phyloP scores from a whole-genome alignment of 2,888 invertebrate species.

The Chymomyza amoena region DNA sequence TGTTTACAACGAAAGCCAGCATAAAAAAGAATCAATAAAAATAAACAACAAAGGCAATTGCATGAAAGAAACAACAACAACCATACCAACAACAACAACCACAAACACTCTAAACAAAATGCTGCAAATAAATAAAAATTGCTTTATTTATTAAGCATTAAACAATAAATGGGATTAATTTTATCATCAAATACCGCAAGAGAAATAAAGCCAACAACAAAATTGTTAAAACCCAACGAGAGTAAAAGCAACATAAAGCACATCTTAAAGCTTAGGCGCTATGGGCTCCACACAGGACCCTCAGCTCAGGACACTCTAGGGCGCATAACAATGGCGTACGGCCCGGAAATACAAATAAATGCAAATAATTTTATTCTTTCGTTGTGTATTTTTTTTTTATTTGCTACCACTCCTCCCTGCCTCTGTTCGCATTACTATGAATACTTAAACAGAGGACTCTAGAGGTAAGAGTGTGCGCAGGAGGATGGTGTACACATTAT shows the following conservation, averaged over 20 bases:
- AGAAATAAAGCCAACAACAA: background rate
- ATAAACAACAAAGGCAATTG: constrained; percentile 30
- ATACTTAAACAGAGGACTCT: constrained; percentile 16
- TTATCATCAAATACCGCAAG: constrained; percentile 43
- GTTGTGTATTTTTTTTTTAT: constrained; percentile 4
- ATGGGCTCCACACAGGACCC: constrained; percentile 4
- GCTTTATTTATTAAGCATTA: constrained; percentile 72
- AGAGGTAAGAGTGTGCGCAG: background rate
- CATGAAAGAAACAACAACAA: constrained; percentile 15
- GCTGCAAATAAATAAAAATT: constrained; percentile 68
- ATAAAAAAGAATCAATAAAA: constrained; percentile 28
- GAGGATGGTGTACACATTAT: constrained; percentile 17
- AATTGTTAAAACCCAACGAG: background rate
- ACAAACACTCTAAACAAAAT: constrained; percentile 39
- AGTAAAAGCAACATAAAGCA: background rate
- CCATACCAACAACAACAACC: constrained; percentile 15
- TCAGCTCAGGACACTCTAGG: constrained; percentile 3
- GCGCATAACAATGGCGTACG: constrained; percentile 43
- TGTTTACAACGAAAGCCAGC: constrained; percentile 40
- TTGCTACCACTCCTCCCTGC: background rate
- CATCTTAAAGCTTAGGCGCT: background rate
- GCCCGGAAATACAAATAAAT: constrained; percentile 53
- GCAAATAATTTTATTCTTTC: constrained; percentile 57
- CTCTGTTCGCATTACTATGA: background rate
- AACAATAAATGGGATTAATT: constrained; percentile 72